These are phyloP conservation scores for Procambarus virginalis DNA, from an alignment of 1,140 invertebrate genomes.

Conservation along the genomic window DNA sequence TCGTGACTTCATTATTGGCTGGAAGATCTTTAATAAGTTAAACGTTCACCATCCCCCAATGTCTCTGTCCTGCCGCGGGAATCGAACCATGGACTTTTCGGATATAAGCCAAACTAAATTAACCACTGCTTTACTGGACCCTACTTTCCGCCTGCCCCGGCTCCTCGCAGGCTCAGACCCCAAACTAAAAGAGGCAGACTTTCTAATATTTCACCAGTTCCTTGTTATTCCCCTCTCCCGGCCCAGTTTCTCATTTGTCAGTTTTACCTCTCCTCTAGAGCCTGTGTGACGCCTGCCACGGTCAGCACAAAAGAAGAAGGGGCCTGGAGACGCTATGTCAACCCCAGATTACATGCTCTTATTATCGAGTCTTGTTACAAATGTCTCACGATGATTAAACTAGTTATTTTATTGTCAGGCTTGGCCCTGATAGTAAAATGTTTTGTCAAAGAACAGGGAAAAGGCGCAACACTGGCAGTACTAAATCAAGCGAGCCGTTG, in stretches of 20 bases:
- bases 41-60: no score
- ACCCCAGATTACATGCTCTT: neutral
- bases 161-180: no score
- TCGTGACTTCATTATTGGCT: no score
- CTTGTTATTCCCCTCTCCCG: neutral
- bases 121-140: no score
- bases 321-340: neutral
- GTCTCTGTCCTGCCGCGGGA: no score
- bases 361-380: neutral
- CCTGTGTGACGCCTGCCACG: neutral
- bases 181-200: no score
- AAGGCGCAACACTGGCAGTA: neutral
- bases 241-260: neutral
- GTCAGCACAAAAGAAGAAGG: slow-evolving; percentile 12
- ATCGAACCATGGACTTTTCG: no score
- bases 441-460: neutral
- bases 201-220: neutral
- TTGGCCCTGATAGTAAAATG: neutral
- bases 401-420: neutral
- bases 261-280: neutral
- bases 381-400: neutral
- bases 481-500: neutral
- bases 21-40: no score
- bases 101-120: no score
- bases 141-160: no score